These are phyloP conservation scores for Tiphia femorata DNA, from an alignment of 2,888 invertebrate genomes.

Conservation along the genomic window DNA sequence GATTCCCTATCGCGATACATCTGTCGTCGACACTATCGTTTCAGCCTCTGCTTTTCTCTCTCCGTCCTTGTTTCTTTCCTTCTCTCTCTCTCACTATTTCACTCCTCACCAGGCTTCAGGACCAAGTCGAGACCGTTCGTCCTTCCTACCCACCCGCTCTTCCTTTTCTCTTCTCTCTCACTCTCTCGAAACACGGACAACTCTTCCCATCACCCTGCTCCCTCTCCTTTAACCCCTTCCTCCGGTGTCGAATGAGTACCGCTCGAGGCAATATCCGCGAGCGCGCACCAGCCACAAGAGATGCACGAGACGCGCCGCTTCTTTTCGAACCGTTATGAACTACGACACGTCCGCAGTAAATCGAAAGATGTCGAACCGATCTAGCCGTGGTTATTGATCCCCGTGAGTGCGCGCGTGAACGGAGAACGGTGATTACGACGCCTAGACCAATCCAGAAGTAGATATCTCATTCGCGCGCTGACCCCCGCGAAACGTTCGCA, in stretches of 20 bases:
- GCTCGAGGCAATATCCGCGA: background rate
- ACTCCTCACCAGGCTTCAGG: background rate
- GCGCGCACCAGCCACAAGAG: background rate
- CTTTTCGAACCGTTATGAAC: conserved; percentile 44
- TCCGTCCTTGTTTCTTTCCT: background rate
- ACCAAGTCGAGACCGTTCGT: no score
- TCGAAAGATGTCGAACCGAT: conserved; percentile 34
- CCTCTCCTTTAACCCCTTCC: background rate
- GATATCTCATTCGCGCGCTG: conserved; percentile 23
- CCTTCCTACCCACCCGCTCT: background rate
- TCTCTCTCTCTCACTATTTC: background rate
- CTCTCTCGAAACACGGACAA: background rate
- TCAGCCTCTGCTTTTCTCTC: conserved; percentile 14
- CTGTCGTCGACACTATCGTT: conserved; percentile 24
- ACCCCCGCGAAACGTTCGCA: background rate
- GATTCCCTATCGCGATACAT: conserved; percentile 37
- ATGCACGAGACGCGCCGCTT: conserved; percentile 11
- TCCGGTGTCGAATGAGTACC: background rate
- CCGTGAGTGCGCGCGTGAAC: no score
- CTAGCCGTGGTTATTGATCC: conserved; percentile 35
- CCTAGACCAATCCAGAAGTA: conserved; percentile 16
- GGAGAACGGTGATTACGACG: conserved; percentile 28
- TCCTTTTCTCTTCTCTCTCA: conserved; percentile 5
- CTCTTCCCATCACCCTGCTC: conserved; percentile 3
- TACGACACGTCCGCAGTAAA: conserved; percentile 42